These are phyloP conservation scores for Amblyteles armatorius DNA, from an alignment of 2,888 invertebrate species.

Conservation along the genomic window DNA sequence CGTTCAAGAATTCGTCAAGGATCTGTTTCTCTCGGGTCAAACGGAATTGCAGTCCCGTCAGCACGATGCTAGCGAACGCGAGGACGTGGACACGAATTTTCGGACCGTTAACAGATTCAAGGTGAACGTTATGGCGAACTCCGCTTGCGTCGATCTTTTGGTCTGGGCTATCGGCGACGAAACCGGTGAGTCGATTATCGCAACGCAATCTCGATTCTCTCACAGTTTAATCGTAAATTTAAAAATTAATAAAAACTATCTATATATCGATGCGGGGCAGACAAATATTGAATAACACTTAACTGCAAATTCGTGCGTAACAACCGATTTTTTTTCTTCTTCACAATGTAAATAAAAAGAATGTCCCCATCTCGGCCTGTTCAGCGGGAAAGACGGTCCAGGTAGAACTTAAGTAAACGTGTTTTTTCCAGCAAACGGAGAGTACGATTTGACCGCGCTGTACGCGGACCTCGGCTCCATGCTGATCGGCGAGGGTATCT, in stretches of 20 bases:
- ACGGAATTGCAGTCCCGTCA: conserved; percentile 95
- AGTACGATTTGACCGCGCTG: conserved; percentile 83
- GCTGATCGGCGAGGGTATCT: conserved; percentile 83
- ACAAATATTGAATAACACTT: conserved; percentile 3
- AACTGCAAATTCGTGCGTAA: conserved; percentile 29
- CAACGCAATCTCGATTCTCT: conserved; percentile 14
- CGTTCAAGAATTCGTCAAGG: conserved; percentile 95
- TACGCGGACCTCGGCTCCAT: conserved; percentile 83
- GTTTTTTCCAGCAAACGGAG: conserved; percentile 82
- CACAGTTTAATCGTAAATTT: neutral
- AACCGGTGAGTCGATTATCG: conserved; percentile 89
- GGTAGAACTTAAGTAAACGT: conserved; percentile 59
- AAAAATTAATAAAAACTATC: conserved; percentile 24
- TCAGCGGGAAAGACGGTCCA: conserved; percentile 26
- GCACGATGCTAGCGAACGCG: conserved; percentile 93
- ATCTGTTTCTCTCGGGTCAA: conserved; percentile 96
- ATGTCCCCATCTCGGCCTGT: conserved; percentile 28
- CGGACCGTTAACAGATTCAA: conserved; percentile 95
- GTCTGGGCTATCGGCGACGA: conserved; percentile 99
- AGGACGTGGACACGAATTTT: conserved; percentile 92
- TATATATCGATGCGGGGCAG: neutral
- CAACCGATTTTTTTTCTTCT: conserved; percentile 1
- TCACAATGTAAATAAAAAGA: conserved; percentile 9
- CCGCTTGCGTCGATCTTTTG: conserved; percentile 97
- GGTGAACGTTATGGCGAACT: conserved; percentile 98